These are phyloP conservation scores for Oscheius myriophilus DNA, from an alignment of 2,888 invertebrate species.

Conservation along the genomic window DNA sequence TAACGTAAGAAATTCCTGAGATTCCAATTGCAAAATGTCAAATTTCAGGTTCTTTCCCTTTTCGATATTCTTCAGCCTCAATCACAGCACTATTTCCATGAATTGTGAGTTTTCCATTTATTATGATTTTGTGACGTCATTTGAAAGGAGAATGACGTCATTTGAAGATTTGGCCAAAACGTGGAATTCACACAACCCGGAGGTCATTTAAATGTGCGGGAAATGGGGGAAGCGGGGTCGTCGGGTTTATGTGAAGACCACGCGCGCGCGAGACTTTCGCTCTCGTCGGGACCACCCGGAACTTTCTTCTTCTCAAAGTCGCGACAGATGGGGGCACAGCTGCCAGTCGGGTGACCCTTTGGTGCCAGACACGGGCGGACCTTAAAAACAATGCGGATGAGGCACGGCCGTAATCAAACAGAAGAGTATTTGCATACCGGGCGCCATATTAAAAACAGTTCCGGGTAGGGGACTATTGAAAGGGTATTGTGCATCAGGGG, in stretches of 20 bases:
- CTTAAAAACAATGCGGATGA: constrained; percentile 23
- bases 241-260: neutral
- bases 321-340: too few relatives aligned
- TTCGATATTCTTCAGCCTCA: constrained; percentile 98
- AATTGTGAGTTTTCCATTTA: constrained; percentile 86
- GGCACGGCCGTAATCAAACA: neutral
- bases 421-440: neutral
- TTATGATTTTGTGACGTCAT: constrained; percentile 1
- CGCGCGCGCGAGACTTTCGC: constrained; percentile 5
- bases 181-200: too few relatives aligned
- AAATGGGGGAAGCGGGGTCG: neutral
- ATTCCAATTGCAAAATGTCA: constrained; percentile 24
- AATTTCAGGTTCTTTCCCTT: constrained; percentile 91
- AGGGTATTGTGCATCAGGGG: too few relatives aligned
- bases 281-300: too few relatives aligned
- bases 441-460: constrained; percentile 6
- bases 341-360: too few relatives aligned
- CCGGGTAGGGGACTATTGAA: neutral
- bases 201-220: too few relatives aligned
- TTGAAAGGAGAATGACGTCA: neutral
- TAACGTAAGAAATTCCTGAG: constrained; percentile 83
- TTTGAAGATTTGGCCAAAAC: too few relatives aligned
- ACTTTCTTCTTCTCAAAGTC: too few relatives aligned
- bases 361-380: constrained; percentile 23
- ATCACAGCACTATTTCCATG: constrained; percentile 98